phyloP scores from a whole-genome alignment of 2,888 invertebrate genomes.

The Athetis lepigone region DNA sequence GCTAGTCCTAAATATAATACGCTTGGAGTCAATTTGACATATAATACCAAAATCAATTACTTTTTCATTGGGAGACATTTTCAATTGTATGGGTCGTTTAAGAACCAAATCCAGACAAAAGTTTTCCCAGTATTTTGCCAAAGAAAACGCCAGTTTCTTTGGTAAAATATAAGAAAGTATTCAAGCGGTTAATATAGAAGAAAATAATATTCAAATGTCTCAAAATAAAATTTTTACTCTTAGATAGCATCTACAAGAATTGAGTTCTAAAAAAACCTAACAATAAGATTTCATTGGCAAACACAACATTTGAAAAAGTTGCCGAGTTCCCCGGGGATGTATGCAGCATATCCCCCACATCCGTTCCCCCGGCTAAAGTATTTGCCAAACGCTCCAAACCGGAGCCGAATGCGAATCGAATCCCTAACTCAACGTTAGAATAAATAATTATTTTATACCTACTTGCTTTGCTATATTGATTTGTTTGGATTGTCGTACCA shows the following conservation, averaged over 20 bases:
- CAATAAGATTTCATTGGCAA: constrained; percentile 45
- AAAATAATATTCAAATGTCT: background rate
- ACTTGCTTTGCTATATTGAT: constrained; percentile 44
- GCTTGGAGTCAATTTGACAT: too few species aligned
- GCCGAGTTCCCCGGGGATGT: constrained; percentile 30
- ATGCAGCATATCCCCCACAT: constrained; percentile 52
- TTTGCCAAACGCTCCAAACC: constrained; percentile 65
- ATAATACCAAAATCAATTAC: too few species aligned
- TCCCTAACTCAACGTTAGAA: constrained; percentile 50
- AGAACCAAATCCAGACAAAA: too few species aligned
- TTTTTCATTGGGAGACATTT: too few species aligned
- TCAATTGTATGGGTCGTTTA: too few species aligned
- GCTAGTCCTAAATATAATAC: too few species aligned
- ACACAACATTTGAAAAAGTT: constrained; percentile 47
- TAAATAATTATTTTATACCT: constrained; percentile 60
- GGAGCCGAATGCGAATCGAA: constrained; percentile 50
- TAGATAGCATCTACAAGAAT: background rate
- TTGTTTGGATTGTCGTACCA: constrained; percentile 36
- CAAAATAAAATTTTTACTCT: background rate
- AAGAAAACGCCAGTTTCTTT: too few species aligned
- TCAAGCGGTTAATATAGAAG: too few species aligned
- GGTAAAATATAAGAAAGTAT: too few species aligned
- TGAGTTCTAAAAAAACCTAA: constrained; percentile 16
- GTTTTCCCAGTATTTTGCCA: too few species aligned
- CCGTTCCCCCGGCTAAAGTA: constrained; percentile 57